Evolutionary conservation across 2,797 vertebrate species (phyloP).

Genomic region (Enteromius argenteus): DNA sequence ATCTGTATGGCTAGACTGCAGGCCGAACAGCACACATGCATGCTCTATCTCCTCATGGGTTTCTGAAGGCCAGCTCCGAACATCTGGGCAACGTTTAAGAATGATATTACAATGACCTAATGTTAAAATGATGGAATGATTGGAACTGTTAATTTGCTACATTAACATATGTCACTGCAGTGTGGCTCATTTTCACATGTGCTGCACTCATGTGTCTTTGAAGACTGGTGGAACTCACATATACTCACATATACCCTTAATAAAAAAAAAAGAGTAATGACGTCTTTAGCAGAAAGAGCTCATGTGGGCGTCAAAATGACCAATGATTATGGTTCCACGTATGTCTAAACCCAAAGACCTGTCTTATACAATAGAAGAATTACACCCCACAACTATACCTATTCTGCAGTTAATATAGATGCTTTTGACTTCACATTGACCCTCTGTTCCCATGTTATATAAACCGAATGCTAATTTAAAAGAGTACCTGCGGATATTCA

Average conservation of each 20-base stretch:
- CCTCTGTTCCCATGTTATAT: slow-evolving; percentile 51
- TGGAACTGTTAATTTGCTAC: not conserved
- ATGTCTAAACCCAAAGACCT: slow-evolving; percentile 27
- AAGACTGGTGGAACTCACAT: not conserved
- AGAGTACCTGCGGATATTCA: slow-evolving; percentile 78
- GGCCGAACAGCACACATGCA: slow-evolving; percentile 20
- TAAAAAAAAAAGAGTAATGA: not conserved
- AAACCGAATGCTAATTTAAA: slow-evolving; percentile 90
- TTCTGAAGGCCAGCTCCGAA: slow-evolving; percentile 25
- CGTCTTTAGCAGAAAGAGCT: slow-evolving; percentile 14
- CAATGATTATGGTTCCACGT: not conserved
- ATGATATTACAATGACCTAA: slow-evolving; percentile 38
- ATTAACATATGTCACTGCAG: slow-evolving; percentile 31
- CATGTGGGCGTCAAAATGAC: slow-evolving; percentile 24
- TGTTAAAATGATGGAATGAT: slow-evolving; percentile 27
- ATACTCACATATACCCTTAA: not conserved
- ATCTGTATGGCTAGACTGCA: not conserved
- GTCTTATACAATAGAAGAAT: slow-evolving; percentile 26
- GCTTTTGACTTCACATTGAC: slow-evolving; percentile 16
- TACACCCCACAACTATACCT: slow-evolving; percentile 1
- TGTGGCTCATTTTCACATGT: slow-evolving; percentile 27
- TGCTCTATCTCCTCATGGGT: slow-evolving; percentile 11
- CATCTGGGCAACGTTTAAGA: slow-evolving; percentile 43
- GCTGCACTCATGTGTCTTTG: slow-evolving; percentile 34
- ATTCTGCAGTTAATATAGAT: not conserved